Evolutionary conservation across 2,113 vertebrate species (phyloP).

Genomic region (Oncorhynchus mykiss): DNA sequence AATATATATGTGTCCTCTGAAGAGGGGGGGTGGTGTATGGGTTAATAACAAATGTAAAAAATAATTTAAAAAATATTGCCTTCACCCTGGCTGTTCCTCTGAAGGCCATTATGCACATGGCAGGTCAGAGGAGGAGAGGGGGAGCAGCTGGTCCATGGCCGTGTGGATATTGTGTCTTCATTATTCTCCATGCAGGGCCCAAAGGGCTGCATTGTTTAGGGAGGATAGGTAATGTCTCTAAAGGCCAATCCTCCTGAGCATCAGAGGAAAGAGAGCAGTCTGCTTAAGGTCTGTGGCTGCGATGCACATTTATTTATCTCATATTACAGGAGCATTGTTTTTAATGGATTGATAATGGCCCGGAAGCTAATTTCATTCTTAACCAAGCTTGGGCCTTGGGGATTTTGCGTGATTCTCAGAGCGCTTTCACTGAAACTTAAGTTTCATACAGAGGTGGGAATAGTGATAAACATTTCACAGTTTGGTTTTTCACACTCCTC

Average conservation of each 20-base stretch:
- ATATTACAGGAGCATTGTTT: conserved; percentile 27
- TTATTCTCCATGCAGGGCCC: conserved; percentile 54
- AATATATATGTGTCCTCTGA: too few relatives aligned
- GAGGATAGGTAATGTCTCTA: conserved; percentile 41
- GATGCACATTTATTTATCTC: conserved; percentile 31
- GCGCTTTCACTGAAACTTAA: conserved; percentile 34
- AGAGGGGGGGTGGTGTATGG: too few relatives aligned
- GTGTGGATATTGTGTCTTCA: conserved; percentile 65
- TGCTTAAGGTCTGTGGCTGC: conserved; percentile 17
- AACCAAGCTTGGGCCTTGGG: conserved; percentile 35
- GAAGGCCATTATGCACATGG: conserved; percentile 20
- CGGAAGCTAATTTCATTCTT: conserved; percentile 31
- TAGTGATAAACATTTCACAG: conserved; percentile 36
- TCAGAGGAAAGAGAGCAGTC: conserved; percentile 25
- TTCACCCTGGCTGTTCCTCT: conserved; percentile 25
- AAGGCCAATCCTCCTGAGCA: conserved; percentile 33
- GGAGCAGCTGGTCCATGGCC: conserved; percentile 22
- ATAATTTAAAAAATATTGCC: conserved; percentile 18
- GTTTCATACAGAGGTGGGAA: conserved; percentile 20
- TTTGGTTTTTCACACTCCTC: conserved; percentile 24
- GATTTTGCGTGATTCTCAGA: conserved; percentile 21
- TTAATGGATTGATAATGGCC: conserved; percentile 36
- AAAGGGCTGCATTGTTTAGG: conserved; percentile 55
- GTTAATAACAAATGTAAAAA: too few relatives aligned
- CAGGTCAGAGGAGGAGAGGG: conserved; percentile 42